Evolutionary conservation across 2,888 invertebrate genomes (phyloP).

Genomic region (Pandemis cinnamomeana): DNA sequence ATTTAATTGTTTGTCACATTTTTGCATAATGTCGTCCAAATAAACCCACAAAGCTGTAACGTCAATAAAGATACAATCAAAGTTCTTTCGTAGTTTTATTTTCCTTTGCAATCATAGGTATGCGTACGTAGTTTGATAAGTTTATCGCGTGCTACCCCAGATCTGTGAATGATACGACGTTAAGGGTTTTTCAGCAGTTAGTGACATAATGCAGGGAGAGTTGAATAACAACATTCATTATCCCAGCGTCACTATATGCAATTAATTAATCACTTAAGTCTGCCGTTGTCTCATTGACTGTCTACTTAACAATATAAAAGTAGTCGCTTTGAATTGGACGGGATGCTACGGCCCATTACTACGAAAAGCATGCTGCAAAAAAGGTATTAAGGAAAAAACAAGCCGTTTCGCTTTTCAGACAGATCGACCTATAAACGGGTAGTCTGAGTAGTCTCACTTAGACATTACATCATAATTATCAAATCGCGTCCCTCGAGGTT

Average conservation of each 20-base stretch:
- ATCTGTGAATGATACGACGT: conserved; percentile 6
- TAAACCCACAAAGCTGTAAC: not conserved
- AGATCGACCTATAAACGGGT: not conserved
- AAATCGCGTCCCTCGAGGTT: not conserved
- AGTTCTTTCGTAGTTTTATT: not conserved
- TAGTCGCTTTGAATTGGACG: not conserved
- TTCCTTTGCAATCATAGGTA: not conserved
- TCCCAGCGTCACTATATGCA: not conserved
- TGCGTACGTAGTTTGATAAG: not conserved
- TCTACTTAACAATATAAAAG: not conserved
- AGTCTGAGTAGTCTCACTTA: not conserved
- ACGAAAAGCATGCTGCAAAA: conserved; percentile 26
- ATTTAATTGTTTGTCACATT: not conserved
- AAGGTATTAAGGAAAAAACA: conserved; percentile 28
- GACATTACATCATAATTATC: not conserved
- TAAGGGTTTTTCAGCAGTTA: conserved; percentile 5
- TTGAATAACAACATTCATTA: not conserved
- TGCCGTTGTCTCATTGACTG: not conserved
- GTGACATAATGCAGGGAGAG: not conserved
- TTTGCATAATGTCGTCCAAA: conserved; percentile 1
- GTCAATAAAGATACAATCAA: conserved; percentile 1
- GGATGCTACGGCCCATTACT: conserved; percentile 14
- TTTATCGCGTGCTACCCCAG: conserved; percentile 1
- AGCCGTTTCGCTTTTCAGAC: conserved; percentile 26
- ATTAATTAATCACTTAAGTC: not conserved